Conservation (phyloP, 1,140 invertebrate genomes). For the Apocrypta bakeri region DNA sequence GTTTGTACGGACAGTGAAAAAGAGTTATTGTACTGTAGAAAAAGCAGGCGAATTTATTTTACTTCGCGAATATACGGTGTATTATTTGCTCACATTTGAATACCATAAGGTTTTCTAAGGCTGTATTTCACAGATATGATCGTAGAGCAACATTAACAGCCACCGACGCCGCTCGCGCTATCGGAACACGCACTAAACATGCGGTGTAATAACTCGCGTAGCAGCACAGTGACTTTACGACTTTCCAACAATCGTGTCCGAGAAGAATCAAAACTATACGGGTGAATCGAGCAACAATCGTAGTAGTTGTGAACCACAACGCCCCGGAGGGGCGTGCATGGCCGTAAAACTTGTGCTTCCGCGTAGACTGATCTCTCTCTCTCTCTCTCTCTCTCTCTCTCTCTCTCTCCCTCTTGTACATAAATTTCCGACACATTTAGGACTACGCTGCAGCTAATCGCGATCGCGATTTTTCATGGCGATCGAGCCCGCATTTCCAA, state of each 20-base stretch:
- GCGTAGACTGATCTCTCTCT: background rate
- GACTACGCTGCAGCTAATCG: background rate
- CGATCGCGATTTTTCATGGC: conserved; percentile 37
- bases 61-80: background rate
- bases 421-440: conserved; percentile 28
- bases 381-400: background rate
- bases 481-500: conserved; percentile 17
- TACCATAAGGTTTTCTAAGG: background rate
- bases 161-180: background rate
- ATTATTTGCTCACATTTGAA: background rate
- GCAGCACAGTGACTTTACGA: background rate
- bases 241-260: background rate
- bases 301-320: background rate
- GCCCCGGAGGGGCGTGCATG: background rate
- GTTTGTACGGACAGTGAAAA: too few relatives aligned
- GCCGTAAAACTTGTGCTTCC: background rate
- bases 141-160: background rate
- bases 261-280: conserved; percentile 16
- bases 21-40: background rate
- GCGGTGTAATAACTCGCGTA: background rate
- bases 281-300: background rate
- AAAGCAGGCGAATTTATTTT: background rate
- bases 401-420: background rate
- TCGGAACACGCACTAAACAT: background rate
- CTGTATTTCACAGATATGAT: background rate